phyloP scores from a whole-genome alignment of 2,113 vertebrate species.

The Pomatorhinus ruficollis region DNA sequence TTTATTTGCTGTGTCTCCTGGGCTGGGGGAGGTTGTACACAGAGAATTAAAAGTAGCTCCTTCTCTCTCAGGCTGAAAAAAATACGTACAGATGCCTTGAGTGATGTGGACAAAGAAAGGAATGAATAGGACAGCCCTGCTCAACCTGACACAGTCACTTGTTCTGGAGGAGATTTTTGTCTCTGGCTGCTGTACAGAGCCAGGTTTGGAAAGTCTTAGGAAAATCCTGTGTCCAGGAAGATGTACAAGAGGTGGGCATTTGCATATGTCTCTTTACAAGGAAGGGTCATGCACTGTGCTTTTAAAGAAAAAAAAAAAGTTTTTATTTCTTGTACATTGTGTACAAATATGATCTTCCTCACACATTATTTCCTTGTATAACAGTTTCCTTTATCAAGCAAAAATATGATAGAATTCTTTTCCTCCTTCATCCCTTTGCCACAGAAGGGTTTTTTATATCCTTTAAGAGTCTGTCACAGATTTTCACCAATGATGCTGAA shows the following conservation, averaged over 20 bases:
- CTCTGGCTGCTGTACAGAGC: not conserved
- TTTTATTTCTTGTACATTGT: not conserved
- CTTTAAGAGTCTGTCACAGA: not conserved
- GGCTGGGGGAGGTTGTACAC: not conserved
- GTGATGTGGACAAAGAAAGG: not conserved
- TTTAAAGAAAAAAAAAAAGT: not conserved
- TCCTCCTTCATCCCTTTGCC: not conserved
- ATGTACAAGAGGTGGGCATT: too few relatives aligned
- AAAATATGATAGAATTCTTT: not conserved
- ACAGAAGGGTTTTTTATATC: not conserved
- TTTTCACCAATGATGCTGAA: not conserved
- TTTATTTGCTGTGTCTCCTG: not conserved
- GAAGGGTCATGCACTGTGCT: not conserved
- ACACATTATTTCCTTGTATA: not conserved
- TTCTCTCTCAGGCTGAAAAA: not conserved
- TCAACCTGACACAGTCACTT: not conserved
- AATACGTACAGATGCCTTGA: not conserved
- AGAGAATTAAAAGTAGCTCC: not conserved
- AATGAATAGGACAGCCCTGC: not conserved
- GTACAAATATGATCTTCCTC: not conserved
- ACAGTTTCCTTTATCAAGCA: not conserved
- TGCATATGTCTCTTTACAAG: not conserved
- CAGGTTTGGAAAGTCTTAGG: not conserved
- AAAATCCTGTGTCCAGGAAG: not conserved
- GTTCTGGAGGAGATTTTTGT: not conserved